Conservation (phyloP, 2,797 vertebrate species). For the Acestrorhynchus altus region DNA sequence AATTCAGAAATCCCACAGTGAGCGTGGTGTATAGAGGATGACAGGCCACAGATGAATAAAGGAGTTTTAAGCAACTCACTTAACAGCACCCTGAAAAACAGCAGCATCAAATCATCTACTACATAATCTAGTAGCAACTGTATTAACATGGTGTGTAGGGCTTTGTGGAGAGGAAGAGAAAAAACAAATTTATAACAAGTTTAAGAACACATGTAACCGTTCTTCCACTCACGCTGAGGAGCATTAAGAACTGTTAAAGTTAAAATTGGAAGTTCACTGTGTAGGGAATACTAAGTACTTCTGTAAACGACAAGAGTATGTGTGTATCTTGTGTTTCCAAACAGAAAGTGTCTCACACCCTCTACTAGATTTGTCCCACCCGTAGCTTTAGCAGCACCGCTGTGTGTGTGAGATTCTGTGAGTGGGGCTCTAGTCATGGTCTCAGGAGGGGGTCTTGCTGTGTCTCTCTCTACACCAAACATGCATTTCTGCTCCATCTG, state of each 20-base stretch:
- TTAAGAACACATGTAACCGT: background rate
- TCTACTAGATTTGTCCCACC: background rate
- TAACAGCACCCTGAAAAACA: background rate
- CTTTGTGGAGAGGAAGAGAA: background rate
- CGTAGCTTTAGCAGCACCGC: constrained; percentile 3
- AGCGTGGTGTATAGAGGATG: too few relatives aligned
- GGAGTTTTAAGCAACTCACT: background rate
- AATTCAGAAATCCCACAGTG: background rate
- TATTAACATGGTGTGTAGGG: background rate
- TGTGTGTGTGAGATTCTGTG: constrained; percentile 27
- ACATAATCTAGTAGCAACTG: background rate
- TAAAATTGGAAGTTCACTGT: background rate
- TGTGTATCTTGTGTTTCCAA: constrained; percentile 24
- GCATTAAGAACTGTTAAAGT: constrained; percentile 3
- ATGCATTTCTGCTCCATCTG: constrained; percentile 14
- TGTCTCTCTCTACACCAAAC: background rate
- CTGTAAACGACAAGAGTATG: background rate
- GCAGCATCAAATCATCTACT: background rate
- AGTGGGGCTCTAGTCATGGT: constrained; percentile 1
- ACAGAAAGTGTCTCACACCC: constrained; percentile 10
- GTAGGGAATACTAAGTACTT: background rate
- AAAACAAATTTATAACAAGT: background rate
- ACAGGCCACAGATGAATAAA: too few relatives aligned
- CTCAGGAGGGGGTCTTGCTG: background rate
- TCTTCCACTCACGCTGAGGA: background rate